Conservation (phyloP, 2,888 invertebrate genomes). For the Plebejus argus region DNA sequence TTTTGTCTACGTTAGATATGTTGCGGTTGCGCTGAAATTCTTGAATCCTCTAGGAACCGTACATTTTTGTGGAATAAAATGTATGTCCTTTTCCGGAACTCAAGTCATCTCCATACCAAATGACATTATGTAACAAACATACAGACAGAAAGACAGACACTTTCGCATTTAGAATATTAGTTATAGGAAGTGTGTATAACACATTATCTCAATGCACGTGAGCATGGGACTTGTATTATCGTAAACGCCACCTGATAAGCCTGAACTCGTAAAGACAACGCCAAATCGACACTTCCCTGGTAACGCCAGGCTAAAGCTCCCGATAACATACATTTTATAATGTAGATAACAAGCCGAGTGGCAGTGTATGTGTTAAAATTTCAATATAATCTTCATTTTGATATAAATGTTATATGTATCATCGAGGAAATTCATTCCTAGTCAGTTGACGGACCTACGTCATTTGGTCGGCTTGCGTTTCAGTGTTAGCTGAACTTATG, state of each 20-base stretch:
- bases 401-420: not conserved
- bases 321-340: constrained; percentile 10
- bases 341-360: not conserved
- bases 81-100: too few species aligned
- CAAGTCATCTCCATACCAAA: too few species aligned
- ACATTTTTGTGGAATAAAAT: too few species aligned
- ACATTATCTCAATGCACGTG: not conserved
- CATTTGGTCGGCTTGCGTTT: too few species aligned
- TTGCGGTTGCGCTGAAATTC: too few species aligned
- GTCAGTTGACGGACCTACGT: too few species aligned
- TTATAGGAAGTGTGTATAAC: not conserved
- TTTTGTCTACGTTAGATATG: not conserved
- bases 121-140: too few species aligned
- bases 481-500: too few species aligned
- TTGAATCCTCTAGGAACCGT: too few species aligned
- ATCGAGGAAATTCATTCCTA: too few species aligned
- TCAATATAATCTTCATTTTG: not conserved
- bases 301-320: constrained; percentile 23
- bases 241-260: constrained; percentile 34
- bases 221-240: constrained; percentile 16
- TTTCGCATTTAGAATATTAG: not conserved
- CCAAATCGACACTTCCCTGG: constrained; percentile 28
- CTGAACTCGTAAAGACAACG: constrained; percentile 32
- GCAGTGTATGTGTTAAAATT: not conserved
- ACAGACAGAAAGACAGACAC: too few species aligned